Percentiles rank a stretch among this genome's conserved stretches.
Evolutionary conservation across 2,888 invertebrate genomes (phyloP).

Genomic region (Cephus pygmeus): DNA sequence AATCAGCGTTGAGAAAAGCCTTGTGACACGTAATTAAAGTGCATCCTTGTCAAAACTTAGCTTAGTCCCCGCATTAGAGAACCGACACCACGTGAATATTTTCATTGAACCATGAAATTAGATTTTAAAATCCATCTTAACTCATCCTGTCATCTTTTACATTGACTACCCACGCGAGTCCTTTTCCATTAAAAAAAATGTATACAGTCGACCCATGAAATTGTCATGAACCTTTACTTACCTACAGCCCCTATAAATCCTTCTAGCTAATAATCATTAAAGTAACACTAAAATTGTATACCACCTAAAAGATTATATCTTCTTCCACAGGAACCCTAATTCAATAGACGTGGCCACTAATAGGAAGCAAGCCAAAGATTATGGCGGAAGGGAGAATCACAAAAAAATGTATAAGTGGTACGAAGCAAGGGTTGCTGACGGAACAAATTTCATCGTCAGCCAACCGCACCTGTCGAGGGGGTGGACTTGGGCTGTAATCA

Average conservation of each 20-base stretch:
- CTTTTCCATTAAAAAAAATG: not conserved
- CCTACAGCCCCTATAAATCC: not conserved
- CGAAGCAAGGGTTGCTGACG: slow-evolving; percentile 36
- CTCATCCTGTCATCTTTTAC: not conserved
- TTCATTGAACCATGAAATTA: not conserved
- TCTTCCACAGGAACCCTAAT: not conserved
- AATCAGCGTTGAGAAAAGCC: not conserved
- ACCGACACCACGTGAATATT: not conserved
- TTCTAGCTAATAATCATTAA: not conserved
- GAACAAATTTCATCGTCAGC: slow-evolving; percentile 45
- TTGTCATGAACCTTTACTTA: not conserved
- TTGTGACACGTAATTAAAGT: not conserved
- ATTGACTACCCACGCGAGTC: not conserved
- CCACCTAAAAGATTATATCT: not conserved
- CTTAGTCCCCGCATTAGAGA: not conserved
- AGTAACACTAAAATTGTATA: not conserved
- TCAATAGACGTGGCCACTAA: not conserved
- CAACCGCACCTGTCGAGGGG: slow-evolving; percentile 4
- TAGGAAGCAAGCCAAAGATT: not conserved
- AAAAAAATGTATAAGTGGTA: not conserved
- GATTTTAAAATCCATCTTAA: not conserved
- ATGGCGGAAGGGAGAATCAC: not conserved
- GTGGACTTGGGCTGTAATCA: not conserved
- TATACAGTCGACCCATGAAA: not conserved
- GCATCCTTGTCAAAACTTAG: not conserved